Evolutionary conservation across 2,113 vertebrate species (phyloP), one percentile per base, ranked within the genome.

Genomic region (Crotalus helleri): DNA sequence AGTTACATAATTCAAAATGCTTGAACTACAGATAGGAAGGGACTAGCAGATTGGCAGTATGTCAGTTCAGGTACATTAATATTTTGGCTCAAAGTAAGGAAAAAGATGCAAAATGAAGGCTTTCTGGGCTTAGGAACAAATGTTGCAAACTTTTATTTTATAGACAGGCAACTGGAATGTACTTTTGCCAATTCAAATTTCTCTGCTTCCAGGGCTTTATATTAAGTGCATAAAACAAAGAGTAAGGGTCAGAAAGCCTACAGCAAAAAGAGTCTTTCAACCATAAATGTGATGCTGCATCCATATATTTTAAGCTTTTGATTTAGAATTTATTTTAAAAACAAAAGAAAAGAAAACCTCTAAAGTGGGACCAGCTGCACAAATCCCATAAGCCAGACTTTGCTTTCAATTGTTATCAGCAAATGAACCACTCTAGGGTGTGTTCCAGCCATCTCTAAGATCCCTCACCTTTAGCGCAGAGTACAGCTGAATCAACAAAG

Each of bases 401-500:
- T 0, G 0, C 49, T 95, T 88, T 69, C 92, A 95, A 95, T 94
- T 97, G 93, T 95, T 96, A 87, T 33, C 93, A 96, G 88, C 91
- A 91, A 91, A 85, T 89, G 89, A 95, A 1, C 61, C 95, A 94
- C 74, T 61, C 61, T 0, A 21, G 93, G 53, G 24, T 85, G 91
- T 29, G 85, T 86, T 46, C 3, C 61, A 0, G 3, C 86, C 89
- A 58, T 91, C 89, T 92, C 91, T 92, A 53, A 93, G 90, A 89
- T 58, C 90, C 90, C 55, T 90, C 0, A 1, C 94, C 92, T 81
- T 24, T 69, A 95, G 90, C 92, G 92, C 51, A 7, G 64, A 94
- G 46, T 2, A 59, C 96, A 96, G 96, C 96, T 96, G 96, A 96
- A 55, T 95, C 94, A 95, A 96, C 94, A 97, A 94, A 95, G 89